Base-by-base conservation (phyloP, 2,797 vertebrate genomes). In the Fistularia tabacaria region DNA sequence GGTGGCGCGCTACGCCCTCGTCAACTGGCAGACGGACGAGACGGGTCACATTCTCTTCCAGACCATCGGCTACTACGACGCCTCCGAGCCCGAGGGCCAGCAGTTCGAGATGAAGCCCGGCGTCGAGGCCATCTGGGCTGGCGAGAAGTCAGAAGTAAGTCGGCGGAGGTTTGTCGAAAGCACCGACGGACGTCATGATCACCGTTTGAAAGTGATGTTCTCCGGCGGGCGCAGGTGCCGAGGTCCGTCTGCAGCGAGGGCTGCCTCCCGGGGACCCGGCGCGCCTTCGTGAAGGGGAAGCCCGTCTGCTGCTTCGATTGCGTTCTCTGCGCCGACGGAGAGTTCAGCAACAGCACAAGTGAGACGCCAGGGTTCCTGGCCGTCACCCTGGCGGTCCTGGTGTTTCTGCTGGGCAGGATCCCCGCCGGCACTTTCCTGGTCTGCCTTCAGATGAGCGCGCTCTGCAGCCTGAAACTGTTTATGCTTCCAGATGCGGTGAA, bases 271-370 rank as follows among this genome's bases (percentile, higher is more conserved):
- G 91, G 90, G 13, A 89, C 88, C 12, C 85, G 79, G 3, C 83
- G 74, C 40, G 88, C 89, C 15, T 84, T 90, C 36, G 70, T 88
- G 7, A 91, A 90, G 64, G 88, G 88, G 14, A 92, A 88, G 46
- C 89, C 90, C 2, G 50, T 88, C 58, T 92, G 91, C 72, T 92
- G 91, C 66, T 92, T 91, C 55, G 88, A 90, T 56, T 92, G 91
- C 74, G 85, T 89, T 44, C 41, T 73, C 37, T 92, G 91, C 68
- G 87, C 88, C 57, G 90, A 88, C 0, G 89, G 88, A 51, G 83
- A 90, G 69, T 88, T 89, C 78, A 92, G 89, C 85, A 90, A 90
- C 74, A 87, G 74, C 40, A 90, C 87, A 90, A 91, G 90, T 92
- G 87, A 92, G 90, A 82, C 72, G 39, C 62, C 76, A 8, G 75